phyloP scores from a whole-genome alignment of 2,113 vertebrate genomes.

The Elaphurus davidianus region DNA sequence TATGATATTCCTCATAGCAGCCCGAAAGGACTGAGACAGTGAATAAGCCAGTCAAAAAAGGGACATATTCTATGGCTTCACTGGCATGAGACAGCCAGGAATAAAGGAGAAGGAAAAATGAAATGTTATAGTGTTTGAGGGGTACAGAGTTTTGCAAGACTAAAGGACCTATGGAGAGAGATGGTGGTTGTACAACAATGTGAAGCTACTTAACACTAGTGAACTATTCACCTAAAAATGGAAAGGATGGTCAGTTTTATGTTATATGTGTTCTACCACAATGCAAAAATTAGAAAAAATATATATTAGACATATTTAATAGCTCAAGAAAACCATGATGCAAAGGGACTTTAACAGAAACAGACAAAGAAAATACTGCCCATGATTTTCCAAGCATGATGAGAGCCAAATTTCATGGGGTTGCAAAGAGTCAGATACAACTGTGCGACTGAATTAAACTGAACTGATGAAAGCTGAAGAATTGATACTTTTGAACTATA shows the following conservation, averaged over 20 bases:
- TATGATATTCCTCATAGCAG: neutral
- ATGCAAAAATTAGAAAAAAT: neutral
- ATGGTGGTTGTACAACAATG: accelerated
- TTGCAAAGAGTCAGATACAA: neutral
- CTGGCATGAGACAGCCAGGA: neutral
- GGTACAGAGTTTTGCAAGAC: neutral
- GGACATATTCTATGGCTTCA: neutral
- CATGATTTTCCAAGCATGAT: neutral
- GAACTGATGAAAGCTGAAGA: neutral
- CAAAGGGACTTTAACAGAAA: neutral
- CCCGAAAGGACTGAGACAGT: neutral
- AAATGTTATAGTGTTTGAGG: neutral
- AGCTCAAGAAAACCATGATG: neutral
- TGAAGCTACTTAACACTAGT: neutral
- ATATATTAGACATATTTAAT: neutral
- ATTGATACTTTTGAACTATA: neutral
- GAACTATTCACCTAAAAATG: neutral
- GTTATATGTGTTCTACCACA: neutral
- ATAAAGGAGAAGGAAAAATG: no score
- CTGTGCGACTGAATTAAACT: neutral
- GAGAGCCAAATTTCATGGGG: neutral
- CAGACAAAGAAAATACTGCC: neutral
- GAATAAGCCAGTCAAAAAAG: neutral
- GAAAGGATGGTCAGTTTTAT: neutral
- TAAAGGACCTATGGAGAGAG: neutral